A percentile compares a stretch with the other conserved stretches of the same genome.
Evolutionary conservation across 2,797 vertebrate species (phyloP).

Genomic region (Pipistrellus pipistrellus): DNA sequence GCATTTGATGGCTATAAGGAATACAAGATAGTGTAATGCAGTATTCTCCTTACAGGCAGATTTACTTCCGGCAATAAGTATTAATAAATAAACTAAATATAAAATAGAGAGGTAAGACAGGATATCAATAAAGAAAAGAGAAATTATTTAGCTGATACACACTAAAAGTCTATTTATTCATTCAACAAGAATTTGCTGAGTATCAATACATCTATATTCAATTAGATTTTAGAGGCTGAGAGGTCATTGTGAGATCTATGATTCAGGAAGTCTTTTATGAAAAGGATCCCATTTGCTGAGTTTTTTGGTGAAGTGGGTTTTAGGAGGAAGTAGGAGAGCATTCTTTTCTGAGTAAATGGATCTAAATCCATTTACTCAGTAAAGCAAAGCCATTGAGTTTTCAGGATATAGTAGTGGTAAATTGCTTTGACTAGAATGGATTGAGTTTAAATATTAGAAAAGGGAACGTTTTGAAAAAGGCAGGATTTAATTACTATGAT

Average conservation of each 20-base stretch:
- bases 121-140: not conserved
- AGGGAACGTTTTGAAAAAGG: not conserved
- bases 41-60: not conserved
- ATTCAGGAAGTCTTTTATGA: not conserved
- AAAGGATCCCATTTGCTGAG: not conserved
- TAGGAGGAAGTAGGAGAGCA: not conserved
- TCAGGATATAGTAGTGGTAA: not conserved
- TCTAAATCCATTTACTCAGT: not conserved
- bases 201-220: not conserved
- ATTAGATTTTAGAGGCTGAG: not conserved
- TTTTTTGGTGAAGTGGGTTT: not conserved
- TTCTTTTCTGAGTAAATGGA: not conserved
- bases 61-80: not conserved
- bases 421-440: not conserved
- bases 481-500: not conserved
- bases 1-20: not conserved
- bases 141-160: not conserved
- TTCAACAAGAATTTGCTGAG: not conserved
- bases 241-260: not conserved
- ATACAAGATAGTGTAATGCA: not conserved
- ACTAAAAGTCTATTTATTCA: not conserved
- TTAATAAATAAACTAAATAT: slow-evolving; percentile 15
- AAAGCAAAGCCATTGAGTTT: not conserved
- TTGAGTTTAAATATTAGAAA: slow-evolving; percentile 5
- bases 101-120: not conserved